Percentiles rank a stretch among this genome's conserved stretches.
phyloP scores from a whole-genome alignment of 2,888 invertebrate genomes.

The Scelioninae gen. 2 region DNA sequence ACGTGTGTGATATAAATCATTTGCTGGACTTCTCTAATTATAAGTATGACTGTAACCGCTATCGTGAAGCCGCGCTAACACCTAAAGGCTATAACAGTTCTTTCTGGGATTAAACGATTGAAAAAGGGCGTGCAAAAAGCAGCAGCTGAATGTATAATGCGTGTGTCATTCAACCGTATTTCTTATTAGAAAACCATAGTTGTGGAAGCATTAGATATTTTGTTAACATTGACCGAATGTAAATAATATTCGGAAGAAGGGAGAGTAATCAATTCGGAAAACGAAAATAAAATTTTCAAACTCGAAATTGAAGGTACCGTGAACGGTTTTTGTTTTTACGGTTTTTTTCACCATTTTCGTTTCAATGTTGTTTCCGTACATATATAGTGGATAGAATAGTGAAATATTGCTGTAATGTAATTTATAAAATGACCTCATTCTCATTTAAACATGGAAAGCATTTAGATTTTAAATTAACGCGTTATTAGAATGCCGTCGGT shows the following conservation, averaged over 20 bases:
- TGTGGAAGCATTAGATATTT: too few relatives aligned
- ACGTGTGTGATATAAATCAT: slow-evolving; percentile 72
- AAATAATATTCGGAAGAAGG: neutral
- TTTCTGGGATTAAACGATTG: slow-evolving; percentile 55
- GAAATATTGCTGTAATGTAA: slow-evolving; percentile 32
- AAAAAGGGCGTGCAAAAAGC: slow-evolving; percentile 51
- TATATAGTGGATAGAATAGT: too few relatives aligned
- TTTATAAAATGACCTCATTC: slow-evolving; percentile 44
- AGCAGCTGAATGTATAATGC: slow-evolving; percentile 51
- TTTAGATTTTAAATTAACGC: slow-evolving; percentile 47
- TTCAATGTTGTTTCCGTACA: too few relatives aligned
- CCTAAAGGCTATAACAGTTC: slow-evolving; percentile 64
- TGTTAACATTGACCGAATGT: too few relatives aligned
- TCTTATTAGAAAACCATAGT: slow-evolving; percentile 34
- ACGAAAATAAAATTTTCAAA: too few relatives aligned
- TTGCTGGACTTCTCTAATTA: slow-evolving; percentile 72
- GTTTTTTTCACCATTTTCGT: too few relatives aligned
- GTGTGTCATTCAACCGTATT: slow-evolving; percentile 44
- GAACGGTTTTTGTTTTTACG: too few relatives aligned
- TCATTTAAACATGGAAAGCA: slow-evolving; percentile 34
- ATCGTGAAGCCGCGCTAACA: slow-evolving; percentile 68
- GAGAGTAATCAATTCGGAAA: too few relatives aligned
- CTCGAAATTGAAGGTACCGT: too few relatives aligned
- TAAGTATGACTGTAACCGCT: slow-evolving; percentile 71
- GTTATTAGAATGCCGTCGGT: slow-evolving; percentile 52